Evolutionary conservation across 2,797 vertebrate genomes (phyloP).

Genomic region (Synanceia verrucosa): DNA sequence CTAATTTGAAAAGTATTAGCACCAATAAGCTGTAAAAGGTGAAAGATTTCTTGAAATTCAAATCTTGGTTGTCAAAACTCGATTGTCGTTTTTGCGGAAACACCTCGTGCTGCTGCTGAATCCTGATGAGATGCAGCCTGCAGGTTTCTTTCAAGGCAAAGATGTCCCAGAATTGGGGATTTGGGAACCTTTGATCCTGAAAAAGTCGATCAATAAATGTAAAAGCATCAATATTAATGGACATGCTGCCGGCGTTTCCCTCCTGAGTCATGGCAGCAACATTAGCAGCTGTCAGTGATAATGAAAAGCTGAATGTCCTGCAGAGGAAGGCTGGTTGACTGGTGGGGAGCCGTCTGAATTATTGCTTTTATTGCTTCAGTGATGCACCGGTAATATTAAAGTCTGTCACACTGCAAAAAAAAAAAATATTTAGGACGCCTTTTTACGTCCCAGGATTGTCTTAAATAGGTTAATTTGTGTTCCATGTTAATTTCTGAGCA

Average conservation of each 20-base stretch:
- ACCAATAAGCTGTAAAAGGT: not conserved
- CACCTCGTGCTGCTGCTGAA: not conserved
- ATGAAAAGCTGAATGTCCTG: not conserved
- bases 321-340: not conserved
- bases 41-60: not conserved
- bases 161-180: not conserved
- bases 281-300: not conserved
- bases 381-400: not conserved
- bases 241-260: not conserved
- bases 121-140: not conserved
- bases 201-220: slow-evolving; percentile 3
- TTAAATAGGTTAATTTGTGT: too few relatives aligned
- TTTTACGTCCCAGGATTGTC: too few relatives aligned
- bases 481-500: too few relatives aligned
- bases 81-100: too few relatives aligned
- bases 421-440: too few relatives aligned
- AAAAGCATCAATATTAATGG: slow-evolving; percentile 6
- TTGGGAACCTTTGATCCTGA: not conserved
- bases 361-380: too few relatives aligned
- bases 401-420: too few relatives aligned
- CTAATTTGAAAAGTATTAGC: not conserved
- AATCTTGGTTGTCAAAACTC: not conserved
- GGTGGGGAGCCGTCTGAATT: too few relatives aligned
- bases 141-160: not conserved
- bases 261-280: not conserved